A percentile compares a stretch with the other conserved stretches of the same genome.
Evolutionary conservation across 2,113 vertebrate genomes (phyloP).

Genomic region (Hemichromis elongatus): DNA sequence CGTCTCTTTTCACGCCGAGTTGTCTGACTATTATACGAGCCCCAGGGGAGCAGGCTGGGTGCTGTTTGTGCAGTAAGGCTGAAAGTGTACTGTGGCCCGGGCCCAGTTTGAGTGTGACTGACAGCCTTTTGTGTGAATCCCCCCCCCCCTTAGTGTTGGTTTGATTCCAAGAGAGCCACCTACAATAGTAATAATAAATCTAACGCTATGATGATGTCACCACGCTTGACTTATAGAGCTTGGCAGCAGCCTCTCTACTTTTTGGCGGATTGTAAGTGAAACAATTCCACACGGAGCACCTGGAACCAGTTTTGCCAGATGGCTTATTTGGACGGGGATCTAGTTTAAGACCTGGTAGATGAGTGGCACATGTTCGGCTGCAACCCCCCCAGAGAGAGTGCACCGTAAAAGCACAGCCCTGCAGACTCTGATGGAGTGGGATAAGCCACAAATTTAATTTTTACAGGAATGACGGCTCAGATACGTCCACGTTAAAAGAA

Average conservation of each 20-base stretch:
- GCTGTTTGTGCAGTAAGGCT: neutral
- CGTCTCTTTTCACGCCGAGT: neutral
- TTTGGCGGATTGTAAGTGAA: conserved; percentile 13
- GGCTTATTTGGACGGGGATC: conserved; percentile 13
- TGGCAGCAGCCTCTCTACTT: conserved; percentile 4
- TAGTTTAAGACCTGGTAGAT: conserved; percentile 2
- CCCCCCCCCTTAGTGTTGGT: neutral
- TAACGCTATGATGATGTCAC: neutral
- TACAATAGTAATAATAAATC: neutral
- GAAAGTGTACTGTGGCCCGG: neutral
- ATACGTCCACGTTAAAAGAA: neutral
- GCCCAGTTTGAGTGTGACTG: neutral
- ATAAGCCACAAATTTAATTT: neutral
- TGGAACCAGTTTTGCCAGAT: conserved; percentile 25
- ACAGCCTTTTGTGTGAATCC: neutral
- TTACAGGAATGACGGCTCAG: neutral
- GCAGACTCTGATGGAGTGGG: neutral
- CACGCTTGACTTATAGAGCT: neutral
- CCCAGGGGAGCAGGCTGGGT: neutral
- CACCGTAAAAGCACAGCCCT: neutral
- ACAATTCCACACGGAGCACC: conserved; percentile 37
- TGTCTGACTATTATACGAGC: neutral
- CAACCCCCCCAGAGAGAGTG: neutral
- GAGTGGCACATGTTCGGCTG: conserved; percentile 30
- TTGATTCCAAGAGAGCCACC: neutral